Evolutionary conservation across 1,140 invertebrate genomes (phyloP).

Genomic region (Drosophila pandora): DNA sequence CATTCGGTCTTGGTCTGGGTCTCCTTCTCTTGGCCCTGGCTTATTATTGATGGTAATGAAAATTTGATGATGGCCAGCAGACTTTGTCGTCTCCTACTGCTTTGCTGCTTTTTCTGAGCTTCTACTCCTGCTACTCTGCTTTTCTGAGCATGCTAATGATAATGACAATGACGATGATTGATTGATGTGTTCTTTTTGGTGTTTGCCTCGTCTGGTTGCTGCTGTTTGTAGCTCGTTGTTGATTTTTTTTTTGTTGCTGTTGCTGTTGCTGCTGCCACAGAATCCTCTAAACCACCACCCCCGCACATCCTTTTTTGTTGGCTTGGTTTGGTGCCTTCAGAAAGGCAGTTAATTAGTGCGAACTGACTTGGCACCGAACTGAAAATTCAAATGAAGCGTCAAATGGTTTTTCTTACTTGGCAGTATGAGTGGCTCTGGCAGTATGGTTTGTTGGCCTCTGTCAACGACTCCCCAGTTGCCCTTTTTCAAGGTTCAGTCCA

Average conservation of each 20-base stretch:
- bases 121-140: not conserved
- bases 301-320: no score
- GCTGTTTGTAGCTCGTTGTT: conserved; percentile 5
- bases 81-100: conserved; percentile 12
- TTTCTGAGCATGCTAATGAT: conserved; percentile 49
- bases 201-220: conserved; percentile 19
- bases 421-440: conserved; percentile 3
- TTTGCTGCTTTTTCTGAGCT: conserved; percentile 1
- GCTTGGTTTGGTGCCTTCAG: not conserved
- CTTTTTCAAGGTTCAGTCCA: no score
- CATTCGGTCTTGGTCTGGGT: no score
- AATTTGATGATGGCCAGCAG: conserved; percentile 62
- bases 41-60: conserved; percentile 73
- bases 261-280: not conserved
- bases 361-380: conserved; percentile 37
- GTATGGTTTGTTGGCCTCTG: conserved; percentile 12
- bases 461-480: conserved; percentile 1
- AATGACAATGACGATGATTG: conserved; percentile 73
- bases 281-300: conserved; percentile 2
- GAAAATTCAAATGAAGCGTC: conserved; percentile 40
- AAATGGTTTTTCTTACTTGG: conserved; percentile 24
- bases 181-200: conserved; percentile 65
- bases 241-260: not conserved
- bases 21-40: conserved; percentile 29
- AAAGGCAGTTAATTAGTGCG: conserved; percentile 39